These are phyloP conservation scores for Drosophila arawakana DNA, from an alignment of 1,140 invertebrate genomes.

Conservation along the genomic window DNA sequence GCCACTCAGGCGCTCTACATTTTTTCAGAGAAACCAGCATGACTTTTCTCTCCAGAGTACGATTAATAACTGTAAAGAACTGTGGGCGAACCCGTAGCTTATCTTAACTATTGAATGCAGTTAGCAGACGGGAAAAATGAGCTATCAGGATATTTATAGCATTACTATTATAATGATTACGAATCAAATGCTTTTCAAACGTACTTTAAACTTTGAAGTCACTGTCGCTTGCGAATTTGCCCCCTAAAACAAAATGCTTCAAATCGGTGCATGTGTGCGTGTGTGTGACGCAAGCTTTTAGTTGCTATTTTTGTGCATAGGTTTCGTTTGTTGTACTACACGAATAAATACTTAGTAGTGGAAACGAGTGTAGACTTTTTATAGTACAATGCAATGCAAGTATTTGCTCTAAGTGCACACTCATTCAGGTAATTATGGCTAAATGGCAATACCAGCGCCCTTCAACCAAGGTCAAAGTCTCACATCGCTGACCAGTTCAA, in stretches of 20 bases:
- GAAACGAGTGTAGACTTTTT: neutral
- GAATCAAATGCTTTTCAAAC: neutral
- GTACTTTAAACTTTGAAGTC: slow-evolving; percentile 66
- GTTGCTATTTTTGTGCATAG: neutral
- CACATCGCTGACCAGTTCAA: slow-evolving; percentile 59
- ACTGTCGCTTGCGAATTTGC: slow-evolving; percentile 23
- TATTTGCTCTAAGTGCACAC: slow-evolving; percentile 47
- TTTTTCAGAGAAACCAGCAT: neutral
- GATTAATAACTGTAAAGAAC: neutral
- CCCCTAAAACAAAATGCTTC: slow-evolving; percentile 28
- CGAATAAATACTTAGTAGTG: slow-evolving; percentile 6
- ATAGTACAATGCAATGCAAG: slow-evolving; percentile 4
- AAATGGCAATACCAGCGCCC: slow-evolving; percentile 73
- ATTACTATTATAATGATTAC: slow-evolving; percentile 36
- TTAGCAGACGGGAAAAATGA: neutral
- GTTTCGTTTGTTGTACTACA: neutral
- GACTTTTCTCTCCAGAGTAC: neutral
- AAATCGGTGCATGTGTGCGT: slow-evolving; percentile 13
- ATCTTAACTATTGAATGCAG: slow-evolving; percentile 11
- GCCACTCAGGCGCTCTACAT: neutral
- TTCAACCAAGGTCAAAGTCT: slow-evolving; percentile 71
- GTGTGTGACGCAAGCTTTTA: neutral
- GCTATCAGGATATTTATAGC: slow-evolving; percentile 9
- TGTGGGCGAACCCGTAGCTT: slow-evolving; percentile 6
- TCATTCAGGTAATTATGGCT: slow-evolving; percentile 64